phyloP scores from a whole-genome alignment of 2,797 vertebrate genomes.

The Trachops cirrhosus region DNA sequence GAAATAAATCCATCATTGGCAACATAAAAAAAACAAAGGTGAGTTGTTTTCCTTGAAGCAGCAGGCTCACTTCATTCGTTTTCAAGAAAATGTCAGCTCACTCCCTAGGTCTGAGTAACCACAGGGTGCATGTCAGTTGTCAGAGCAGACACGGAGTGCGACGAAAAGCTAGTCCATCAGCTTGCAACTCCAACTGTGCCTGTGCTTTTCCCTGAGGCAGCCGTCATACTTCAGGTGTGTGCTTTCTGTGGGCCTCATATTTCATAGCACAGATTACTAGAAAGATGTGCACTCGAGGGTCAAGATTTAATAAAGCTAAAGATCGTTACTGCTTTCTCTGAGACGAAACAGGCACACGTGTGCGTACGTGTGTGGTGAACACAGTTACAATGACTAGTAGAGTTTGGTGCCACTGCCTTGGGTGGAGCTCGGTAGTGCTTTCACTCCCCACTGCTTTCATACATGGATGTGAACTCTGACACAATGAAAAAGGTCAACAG shows the following conservation, averaged over 20 bases:
- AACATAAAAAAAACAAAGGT: not conserved
- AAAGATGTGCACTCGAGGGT: not conserved
- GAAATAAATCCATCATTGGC: not conserved
- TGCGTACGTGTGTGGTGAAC: not conserved
- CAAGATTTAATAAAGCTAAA: not conserved
- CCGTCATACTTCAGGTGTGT: too few species aligned
- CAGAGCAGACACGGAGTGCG: not conserved
- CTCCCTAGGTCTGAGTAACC: not conserved
- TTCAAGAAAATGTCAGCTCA: not conserved
- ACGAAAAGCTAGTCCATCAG: not conserved
- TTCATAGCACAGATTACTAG: not conserved
- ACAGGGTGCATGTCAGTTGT: not conserved
- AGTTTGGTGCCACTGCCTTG: not conserved
- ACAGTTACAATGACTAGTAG: not conserved
- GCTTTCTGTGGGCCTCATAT: not conserved
- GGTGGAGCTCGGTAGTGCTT: not conserved
- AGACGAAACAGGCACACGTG: not conserved
- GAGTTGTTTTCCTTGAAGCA: not conserved
- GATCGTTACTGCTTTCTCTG: not conserved
- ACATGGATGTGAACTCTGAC: not conserved
- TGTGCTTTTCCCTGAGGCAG: not conserved
- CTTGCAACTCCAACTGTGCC: not conserved
- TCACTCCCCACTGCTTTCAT: not conserved
- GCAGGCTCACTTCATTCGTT: not conserved
- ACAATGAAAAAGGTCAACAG: not conserved